phyloP scores from a whole-genome alignment of 2,113 vertebrate genomes.

The Lagopus leucura region DNA sequence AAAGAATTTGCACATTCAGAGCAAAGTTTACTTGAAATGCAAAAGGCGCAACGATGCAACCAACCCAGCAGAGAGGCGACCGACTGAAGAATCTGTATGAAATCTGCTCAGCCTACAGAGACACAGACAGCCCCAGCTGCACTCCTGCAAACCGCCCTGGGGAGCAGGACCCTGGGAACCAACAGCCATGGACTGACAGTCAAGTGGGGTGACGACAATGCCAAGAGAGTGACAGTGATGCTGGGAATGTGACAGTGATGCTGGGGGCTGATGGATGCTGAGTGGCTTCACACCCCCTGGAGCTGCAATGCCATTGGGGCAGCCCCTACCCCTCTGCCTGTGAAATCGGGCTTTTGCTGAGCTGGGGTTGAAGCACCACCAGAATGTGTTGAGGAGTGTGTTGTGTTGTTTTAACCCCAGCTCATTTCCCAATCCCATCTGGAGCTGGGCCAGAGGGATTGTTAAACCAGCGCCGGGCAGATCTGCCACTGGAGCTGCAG shows the following conservation, averaged over 20 bases:
- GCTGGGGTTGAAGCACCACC: background rate
- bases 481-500: fast-evolving
- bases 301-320: background rate
- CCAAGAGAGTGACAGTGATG: background rate
- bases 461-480: background rate
- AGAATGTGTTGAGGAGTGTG: background rate
- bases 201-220: background rate
- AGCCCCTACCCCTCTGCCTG: background rate
- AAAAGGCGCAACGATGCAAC: background rate
- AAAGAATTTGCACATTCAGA: background rate
- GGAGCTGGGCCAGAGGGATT: conserved; percentile 29
- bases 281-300: background rate
- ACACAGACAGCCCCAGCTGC: background rate
- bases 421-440: conserved; percentile 50
- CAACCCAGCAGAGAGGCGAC: background rate
- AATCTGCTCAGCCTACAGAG: background rate
- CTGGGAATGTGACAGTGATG: background rate
- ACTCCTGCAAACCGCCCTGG: background rate
- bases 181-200: background rate
- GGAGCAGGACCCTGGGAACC: background rate
- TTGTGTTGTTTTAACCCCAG: conserved; percentile 51
- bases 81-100: background rate
- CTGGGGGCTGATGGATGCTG: background rate
- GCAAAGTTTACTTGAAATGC: background rate
- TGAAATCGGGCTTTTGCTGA: background rate